These are phyloP conservation scores for Sesia bembeciformis DNA, from an alignment of 2,888 invertebrate genomes.

Conservation along the genomic window DNA sequence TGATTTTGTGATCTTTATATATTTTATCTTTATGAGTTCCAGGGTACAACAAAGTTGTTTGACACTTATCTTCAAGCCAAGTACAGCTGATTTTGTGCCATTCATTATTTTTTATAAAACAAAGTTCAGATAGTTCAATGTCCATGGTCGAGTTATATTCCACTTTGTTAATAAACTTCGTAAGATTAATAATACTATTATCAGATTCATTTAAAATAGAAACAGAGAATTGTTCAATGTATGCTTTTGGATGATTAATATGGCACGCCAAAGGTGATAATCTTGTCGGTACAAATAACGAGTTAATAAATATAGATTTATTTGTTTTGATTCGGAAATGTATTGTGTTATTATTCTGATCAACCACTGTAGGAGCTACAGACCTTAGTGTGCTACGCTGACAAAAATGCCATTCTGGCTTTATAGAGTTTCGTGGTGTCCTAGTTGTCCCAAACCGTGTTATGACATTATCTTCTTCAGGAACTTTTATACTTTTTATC, in stretches of 20 bases:
- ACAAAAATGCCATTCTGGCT: constrained; percentile 53
- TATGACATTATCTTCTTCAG: constrained; percentile 14
- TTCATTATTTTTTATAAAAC: constrained; percentile 52
- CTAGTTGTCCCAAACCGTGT: constrained; percentile 13
- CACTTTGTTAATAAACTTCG: constrained; percentile 47
- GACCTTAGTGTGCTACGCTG: constrained; percentile 51
- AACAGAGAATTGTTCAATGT: constrained; percentile 55
- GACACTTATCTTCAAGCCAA: constrained; percentile 46
- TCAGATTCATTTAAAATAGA: constrained; percentile 45
- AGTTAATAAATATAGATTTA: constrained; percentile 61
- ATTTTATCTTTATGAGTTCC: constrained; percentile 28
- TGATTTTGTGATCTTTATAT: constrained; percentile 41
- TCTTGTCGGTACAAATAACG: constrained; percentile 57
- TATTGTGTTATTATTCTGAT: constrained; percentile 39
- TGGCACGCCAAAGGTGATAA: constrained; percentile 52
- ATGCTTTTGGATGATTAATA: constrained; percentile 37
- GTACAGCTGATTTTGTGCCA: constrained; percentile 59
- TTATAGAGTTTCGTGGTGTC: constrained; percentile 36
- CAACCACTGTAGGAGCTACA: constrained; percentile 51
- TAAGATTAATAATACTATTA: constrained; percentile 41
- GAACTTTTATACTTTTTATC: constrained; percentile 17
- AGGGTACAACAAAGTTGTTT: constrained; percentile 16
- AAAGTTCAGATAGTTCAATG: constrained; percentile 52
- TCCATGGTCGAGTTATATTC: constrained; percentile 58
- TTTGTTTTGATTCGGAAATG: constrained; percentile 48